Conservation (phyloP, 2,888 invertebrate genomes). For the Stenodema calcarata region DNA sequence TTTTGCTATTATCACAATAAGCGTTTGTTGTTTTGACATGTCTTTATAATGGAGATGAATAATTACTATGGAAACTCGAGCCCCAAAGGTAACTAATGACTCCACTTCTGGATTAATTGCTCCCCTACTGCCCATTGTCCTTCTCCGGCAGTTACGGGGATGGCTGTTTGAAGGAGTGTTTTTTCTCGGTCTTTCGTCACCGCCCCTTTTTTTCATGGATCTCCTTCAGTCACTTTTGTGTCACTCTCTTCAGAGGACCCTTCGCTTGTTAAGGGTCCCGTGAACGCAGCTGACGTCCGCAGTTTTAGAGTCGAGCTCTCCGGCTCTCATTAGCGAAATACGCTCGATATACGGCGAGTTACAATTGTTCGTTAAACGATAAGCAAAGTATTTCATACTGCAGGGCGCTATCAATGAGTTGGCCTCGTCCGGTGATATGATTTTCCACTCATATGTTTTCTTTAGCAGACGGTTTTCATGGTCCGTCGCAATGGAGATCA, state of each 20-base stretch:
- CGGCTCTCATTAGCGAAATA: slow-evolving; percentile 5
- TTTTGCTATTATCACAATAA: not conserved
- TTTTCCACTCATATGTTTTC: too few relatives aligned
- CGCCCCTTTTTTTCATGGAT: not conserved
- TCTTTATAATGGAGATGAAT: slow-evolving; percentile 50
- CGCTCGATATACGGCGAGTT: not conserved
- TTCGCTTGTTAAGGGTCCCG: not conserved
- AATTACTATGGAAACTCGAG: slow-evolving; percentile 45
- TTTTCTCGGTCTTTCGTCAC: not conserved
- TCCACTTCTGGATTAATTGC: slow-evolving; percentile 47
- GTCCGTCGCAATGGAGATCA: too few relatives aligned
- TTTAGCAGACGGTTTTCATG: too few relatives aligned
- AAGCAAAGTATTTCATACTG: not conserved
- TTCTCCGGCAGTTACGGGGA: not conserved
- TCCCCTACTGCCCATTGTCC: slow-evolving; percentile 50
- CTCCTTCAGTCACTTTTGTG: not conserved
- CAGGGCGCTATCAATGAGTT: not conserved
- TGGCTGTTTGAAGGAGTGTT: slow-evolving; percentile 5
- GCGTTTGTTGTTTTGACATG: slow-evolving; percentile 46
- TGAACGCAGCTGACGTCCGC: slow-evolving; percentile 26
- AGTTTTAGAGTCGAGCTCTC: not conserved
- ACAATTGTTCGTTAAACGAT: not conserved
- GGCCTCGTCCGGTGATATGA: too few relatives aligned
- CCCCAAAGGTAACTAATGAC: slow-evolving; percentile 43
- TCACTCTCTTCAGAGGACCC: not conserved